Percentiles rank a stretch among this genome's conserved stretches.
These are phyloP conservation scores for Hyles euphorbiae DNA, from an alignment of 1,140 invertebrate species.

Conservation along the genomic window DNA sequence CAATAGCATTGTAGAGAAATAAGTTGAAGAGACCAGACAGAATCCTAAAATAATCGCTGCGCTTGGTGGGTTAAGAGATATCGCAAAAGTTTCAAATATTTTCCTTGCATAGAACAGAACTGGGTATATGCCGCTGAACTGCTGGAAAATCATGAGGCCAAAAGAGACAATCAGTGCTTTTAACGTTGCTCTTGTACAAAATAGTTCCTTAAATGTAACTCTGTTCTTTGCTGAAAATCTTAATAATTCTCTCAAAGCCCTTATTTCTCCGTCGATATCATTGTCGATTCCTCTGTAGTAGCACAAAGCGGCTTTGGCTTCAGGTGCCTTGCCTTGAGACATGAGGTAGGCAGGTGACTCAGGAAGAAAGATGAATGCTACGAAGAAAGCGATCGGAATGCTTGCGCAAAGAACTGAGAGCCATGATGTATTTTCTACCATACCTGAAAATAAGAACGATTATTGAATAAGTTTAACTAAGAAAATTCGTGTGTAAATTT, in stretches of 20 bases:
- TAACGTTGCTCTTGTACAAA: conserved; percentile 66
- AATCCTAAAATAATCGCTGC: conserved; percentile 81
- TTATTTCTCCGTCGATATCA: conserved; percentile 78
- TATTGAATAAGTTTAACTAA: background rate
- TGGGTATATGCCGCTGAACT: conserved; percentile 87
- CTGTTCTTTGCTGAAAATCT: conserved; percentile 56
- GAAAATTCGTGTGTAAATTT: background rate
- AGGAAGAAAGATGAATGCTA: conserved; percentile 84
- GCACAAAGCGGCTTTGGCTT: conserved; percentile 79
- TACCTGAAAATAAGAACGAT: conserved; percentile 69
- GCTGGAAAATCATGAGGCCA: conserved; percentile 88
- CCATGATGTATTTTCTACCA: conserved; percentile 75
- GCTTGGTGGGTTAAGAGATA: conserved; percentile 61
- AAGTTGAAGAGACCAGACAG: conserved; percentile 83
- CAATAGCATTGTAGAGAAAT: conserved; percentile 82
- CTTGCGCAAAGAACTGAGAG: conserved; percentile 81
- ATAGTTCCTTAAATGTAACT: conserved; percentile 65
- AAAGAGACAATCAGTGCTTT: conserved; percentile 75
- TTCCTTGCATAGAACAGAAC: conserved; percentile 84
- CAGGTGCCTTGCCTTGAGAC: conserved; percentile 65
- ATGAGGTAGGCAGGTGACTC: conserved; percentile 82
- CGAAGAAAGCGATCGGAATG: conserved; percentile 80
- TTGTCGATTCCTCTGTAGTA: conserved; percentile 83
- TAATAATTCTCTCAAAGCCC: conserved; percentile 75
- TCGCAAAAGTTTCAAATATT: conserved; percentile 80